Conservation (phyloP, 2,113 vertebrate species). For the Ploceus nigricollis region DNA sequence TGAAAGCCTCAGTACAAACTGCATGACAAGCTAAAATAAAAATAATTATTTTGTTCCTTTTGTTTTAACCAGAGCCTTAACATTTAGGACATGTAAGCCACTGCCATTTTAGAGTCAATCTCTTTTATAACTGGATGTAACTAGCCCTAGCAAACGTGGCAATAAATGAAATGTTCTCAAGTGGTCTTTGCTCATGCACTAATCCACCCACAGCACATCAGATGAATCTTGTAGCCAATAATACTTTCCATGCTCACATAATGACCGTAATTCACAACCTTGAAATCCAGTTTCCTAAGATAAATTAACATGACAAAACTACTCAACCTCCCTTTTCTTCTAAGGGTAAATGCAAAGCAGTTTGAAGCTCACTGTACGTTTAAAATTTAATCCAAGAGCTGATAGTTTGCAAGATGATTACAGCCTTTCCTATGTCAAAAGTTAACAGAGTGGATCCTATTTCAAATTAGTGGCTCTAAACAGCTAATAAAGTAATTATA, state of each 20-base stretch:
- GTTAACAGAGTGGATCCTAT: not conserved
- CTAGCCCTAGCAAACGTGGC: not conserved
- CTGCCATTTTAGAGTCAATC: not conserved
- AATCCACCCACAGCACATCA: not conserved
- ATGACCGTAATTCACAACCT: not conserved
- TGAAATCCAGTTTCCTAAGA: not conserved
- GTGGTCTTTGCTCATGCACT: not conserved
- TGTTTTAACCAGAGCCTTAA: not conserved
- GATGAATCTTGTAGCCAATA: not conserved
- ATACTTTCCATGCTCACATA: not conserved
- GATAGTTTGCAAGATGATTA: not conserved
- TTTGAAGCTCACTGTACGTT: not conserved
- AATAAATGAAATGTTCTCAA: not conserved
- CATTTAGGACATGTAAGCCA: not conserved
- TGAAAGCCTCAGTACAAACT: not conserved
- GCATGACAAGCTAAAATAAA: not conserved
- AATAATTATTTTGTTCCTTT: not conserved
- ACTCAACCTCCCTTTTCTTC: not conserved
- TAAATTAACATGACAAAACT: not conserved
- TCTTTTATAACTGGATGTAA: not conserved
- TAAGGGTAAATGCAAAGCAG: not conserved
- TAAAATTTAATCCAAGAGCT: not conserved
- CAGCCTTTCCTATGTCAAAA: not conserved
- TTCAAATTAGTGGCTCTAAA: not conserved
- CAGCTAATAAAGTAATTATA: not conserved